Conservation (phyloP, 2,888 invertebrate genomes). For the Microplitis deprimator region DNA sequence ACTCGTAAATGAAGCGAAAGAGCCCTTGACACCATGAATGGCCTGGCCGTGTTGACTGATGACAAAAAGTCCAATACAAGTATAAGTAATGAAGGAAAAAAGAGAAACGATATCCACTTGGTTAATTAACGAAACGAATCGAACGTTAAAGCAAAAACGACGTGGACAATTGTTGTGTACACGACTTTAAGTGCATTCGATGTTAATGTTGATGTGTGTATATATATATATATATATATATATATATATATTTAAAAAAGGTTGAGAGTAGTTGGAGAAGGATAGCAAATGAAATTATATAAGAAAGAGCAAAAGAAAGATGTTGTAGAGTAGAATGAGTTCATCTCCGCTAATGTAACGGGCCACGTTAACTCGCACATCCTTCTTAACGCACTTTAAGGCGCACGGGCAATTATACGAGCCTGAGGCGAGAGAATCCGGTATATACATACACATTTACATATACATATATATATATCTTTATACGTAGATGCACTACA, state of each 20-base stretch:
- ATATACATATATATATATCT: constrained; percentile 7
- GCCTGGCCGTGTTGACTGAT: constrained; percentile 5
- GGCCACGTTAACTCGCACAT: constrained; percentile 69
- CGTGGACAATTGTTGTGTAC: constrained; percentile 19
- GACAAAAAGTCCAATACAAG: constrained; percentile 14
- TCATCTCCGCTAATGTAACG: constrained; percentile 69
- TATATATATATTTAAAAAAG: constrained; percentile 10
- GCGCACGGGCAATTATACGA: constrained; percentile 48
- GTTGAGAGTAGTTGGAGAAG: neutral
- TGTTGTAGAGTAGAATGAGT: constrained; percentile 61
- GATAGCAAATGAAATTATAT: neutral
- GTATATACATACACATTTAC: constrained; percentile 8
- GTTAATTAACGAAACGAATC: constrained; percentile 43
- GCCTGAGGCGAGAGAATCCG: constrained; percentile 37
- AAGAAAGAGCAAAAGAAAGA: constrained; percentile 25
- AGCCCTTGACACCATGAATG: constrained; percentile 36
- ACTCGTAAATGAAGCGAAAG: constrained; percentile 30
- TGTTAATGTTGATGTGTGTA: neutral
- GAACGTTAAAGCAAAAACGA: constrained; percentile 29
- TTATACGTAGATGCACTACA: neutral
- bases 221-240: constrained; percentile 13
- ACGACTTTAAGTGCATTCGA: neutral
- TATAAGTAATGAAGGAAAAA: neutral
- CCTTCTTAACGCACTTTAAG: constrained; percentile 64
- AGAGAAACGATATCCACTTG: constrained; percentile 27